Percentiles rank a stretch among this genome's conserved stretches.
These are phyloP conservation scores for Heliconius congener DNA, from an alignment of 1,140 invertebrate species.

Conservation along the genomic window DNA sequence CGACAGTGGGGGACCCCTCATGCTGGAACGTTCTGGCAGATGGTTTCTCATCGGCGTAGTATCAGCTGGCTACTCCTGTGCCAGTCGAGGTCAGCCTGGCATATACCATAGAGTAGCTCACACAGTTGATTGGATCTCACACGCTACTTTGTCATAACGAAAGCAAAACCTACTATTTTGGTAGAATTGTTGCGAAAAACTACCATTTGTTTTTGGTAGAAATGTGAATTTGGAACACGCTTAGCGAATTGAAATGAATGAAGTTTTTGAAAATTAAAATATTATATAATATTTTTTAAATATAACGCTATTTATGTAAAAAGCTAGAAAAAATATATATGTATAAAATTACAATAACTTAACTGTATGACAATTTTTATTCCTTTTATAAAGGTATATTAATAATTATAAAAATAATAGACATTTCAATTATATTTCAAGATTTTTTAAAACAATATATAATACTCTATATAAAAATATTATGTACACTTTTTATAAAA, in stretches of 20 bases:
- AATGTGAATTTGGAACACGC: not conserved
- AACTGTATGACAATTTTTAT: constrained; percentile 14
- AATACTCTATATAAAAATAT: too few relatives aligned
- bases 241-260: not conserved
- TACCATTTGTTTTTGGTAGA: constrained; percentile 1
- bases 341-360: not conserved
- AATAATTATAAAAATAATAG: constrained; percentile 2
- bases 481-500: not conserved
- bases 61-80: constrained; percentile 96
- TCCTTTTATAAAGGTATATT: constrained; percentile 31
- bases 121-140: constrained; percentile 95
- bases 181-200: constrained; percentile 16
- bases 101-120: constrained; percentile 97
- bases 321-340: too few relatives aligned
- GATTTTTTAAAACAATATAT: not conserved
- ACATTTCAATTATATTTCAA: not conserved
- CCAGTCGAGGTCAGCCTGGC: constrained; percentile 94
- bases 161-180: constrained; percentile 13
- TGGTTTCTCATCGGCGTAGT: constrained; percentile 94
- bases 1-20: constrained; percentile 94
- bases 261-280: not conserved
- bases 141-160: constrained; percentile 77
- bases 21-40: constrained; percentile 91
- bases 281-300: not conserved
- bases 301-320: not conserved